phyloP scores from a whole-genome alignment of 2,113 vertebrate genomes.

The Pterocles orientalis region DNA sequence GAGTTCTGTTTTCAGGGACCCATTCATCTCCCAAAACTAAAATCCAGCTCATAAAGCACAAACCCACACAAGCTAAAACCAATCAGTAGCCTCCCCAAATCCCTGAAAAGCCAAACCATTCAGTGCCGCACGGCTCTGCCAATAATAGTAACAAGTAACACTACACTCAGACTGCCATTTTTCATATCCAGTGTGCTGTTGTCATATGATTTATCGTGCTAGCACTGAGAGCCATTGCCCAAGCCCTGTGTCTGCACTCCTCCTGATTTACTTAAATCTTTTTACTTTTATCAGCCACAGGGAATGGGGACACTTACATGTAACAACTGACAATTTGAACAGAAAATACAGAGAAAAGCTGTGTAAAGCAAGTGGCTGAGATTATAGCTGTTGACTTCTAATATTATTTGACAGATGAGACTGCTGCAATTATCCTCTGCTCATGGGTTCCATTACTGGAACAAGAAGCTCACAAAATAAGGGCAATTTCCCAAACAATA shows the following conservation, averaged over 20 bases:
- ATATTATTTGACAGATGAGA: constrained; percentile 93
- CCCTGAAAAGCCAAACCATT: constrained; percentile 42
- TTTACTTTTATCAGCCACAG: constrained; percentile 78
- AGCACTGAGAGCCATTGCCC: constrained; percentile 39
- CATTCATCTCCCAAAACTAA: constrained; percentile 26
- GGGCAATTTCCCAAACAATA: constrained; percentile 94
- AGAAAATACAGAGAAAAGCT: constrained; percentile 80
- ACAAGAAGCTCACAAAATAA: constrained; percentile 90
- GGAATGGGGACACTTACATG: constrained; percentile 80
- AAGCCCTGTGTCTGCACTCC: constrained; percentile 54
- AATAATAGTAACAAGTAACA: constrained; percentile 74
- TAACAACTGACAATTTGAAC: constrained; percentile 84
- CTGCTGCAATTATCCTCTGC: constrained; percentile 90
- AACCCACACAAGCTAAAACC: constrained; percentile 42
- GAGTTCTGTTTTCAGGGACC: constrained; percentile 1
- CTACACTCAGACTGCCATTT: constrained; percentile 65
- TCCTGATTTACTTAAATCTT: constrained; percentile 82
- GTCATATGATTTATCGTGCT: constrained; percentile 67
- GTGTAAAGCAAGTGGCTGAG: constrained; percentile 81
- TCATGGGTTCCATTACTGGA: constrained; percentile 90
- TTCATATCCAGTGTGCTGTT: constrained; percentile 62
- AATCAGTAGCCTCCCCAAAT: constrained; percentile 34
- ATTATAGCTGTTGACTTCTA: constrained; percentile 91
- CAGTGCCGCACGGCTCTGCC: constrained; percentile 11
- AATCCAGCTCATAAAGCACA: constrained; percentile 36